phyloP scores from a whole-genome alignment of 2,797 vertebrate species.

The Dicrostonyx torquatus region DNA sequence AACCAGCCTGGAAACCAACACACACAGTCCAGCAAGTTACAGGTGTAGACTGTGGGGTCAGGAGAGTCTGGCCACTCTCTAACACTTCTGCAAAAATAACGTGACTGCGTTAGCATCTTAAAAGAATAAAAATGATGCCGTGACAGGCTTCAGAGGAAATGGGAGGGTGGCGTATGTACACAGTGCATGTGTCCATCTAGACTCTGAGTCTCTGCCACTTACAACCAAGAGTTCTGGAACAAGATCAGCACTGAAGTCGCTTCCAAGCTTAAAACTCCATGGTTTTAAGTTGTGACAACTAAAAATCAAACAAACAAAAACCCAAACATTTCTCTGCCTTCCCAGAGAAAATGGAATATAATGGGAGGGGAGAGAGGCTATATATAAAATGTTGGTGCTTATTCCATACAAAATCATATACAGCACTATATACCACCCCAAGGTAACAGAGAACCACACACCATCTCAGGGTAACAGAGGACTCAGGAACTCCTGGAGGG shows the following conservation, averaged over 20 bases:
- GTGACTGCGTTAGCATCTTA: not conserved
- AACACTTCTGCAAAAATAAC: not conserved
- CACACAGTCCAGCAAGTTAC: not conserved
- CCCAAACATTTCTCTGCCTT: not conserved
- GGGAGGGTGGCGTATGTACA: rapidly evolving
- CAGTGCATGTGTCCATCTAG: rapidly evolving
- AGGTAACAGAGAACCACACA: not conserved
- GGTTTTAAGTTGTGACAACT: not conserved
- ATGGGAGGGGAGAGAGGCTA: not conserved
- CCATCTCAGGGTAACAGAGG: too few relatives aligned
- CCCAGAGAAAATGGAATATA: not conserved
- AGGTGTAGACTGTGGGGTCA: not conserved
- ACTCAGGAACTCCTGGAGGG: not conserved
- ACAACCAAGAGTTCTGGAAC: not conserved
- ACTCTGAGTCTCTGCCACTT: rapidly evolving
- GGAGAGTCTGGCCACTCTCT: not conserved
- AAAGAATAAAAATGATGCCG: not conserved
- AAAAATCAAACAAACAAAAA: conserved; percentile 24
- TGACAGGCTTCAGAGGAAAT: not conserved
- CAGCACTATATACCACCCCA: not conserved
- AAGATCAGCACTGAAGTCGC: not conserved
- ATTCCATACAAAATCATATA: not conserved
- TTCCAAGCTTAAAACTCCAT: not conserved
- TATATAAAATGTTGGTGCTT: not conserved
- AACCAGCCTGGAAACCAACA: not conserved